Evolutionary conservation across 2,113 vertebrate species (phyloP), one percentile per base, ranked within the genome.

Genomic region (Chaenocephalus aceratus): DNA sequence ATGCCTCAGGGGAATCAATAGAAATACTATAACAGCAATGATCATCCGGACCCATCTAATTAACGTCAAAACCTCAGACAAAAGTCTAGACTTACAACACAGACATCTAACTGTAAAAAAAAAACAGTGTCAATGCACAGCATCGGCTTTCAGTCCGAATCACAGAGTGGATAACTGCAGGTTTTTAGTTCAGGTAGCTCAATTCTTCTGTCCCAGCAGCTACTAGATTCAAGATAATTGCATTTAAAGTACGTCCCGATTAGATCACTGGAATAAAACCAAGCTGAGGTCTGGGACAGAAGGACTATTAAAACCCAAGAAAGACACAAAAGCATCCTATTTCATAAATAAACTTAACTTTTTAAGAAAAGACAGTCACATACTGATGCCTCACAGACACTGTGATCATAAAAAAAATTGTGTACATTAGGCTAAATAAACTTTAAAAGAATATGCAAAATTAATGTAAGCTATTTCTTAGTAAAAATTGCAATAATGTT

Each of bases 1-100:
- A 26, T 1, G 79, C 83, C 78, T 77, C 53, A 9, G 66, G 75
- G 56, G 59, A 26, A 76, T 87, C 67, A 59, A 60, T 71, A 49
- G 16, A 71, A 61, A 80, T 44, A 73, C 80, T 51, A 53, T 77
- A 60, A 11, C 83, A 66, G 54, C 70, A 62, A 63, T 23, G 65
- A 65, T 54, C 65, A 26, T 34, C 70, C 64, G 60, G 79, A 75
- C 72, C 44, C 59, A 41, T n/a, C 60, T 75, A 11, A 52, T 62
- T 60, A 75, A 48, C 36, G 45, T 48, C 66, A 63, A 36, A 64
- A 59, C 49, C 12, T 66, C 6, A 6, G 36, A 75, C 6, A n/a
- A 15, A 41, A 57, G 45, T 45, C 54, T 13, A 60, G n/a, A 45
- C 66, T n/a, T 6, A 1, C 49, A 51, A 16, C 7, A 41, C 21